Evolutionary conservation across 2,113 vertebrate genomes (phyloP), one percentile per base, ranked within the genome.

Genomic region (Oreochromis aureus): DNA sequence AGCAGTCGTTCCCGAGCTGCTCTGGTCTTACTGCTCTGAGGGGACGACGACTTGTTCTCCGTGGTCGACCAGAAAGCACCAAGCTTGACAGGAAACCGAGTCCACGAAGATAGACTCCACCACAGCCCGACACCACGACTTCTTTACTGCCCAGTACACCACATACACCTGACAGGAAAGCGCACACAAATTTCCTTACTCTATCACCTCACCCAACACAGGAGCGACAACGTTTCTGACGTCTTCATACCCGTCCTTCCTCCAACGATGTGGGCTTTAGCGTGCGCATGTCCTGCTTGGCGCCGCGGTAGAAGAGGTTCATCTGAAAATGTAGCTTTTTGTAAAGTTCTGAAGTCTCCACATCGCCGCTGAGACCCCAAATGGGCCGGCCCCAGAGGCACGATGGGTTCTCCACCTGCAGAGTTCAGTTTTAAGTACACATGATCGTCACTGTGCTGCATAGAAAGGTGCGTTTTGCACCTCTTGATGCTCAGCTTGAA

Each of bases 121-220:
- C 80, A 92, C 56, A 2, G 95, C 96, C 55, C 96, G 90, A 81
- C 96, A 97, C 96, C 96, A 97, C 5, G 55, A 94, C 85, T 91
- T 95, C 39, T 86, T 73, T 15, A 3, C 36, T 4, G 85, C 71
- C 87, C 94, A 97, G 88, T 95, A 96, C 83, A 95, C 94, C 46
- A 95, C 95, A 87, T 91, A 97, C 61, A 96, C 86, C 96, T 97
- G 90, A 66, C 12, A 2, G 34, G 22, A 88, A 44, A 83, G 58
- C 3, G 32, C 27, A 48, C 6, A 22, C 10, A 54, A 16, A 48
- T 9, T 11, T 48, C 6, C 22, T 48, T 55, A 5, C 30, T 41
- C 6, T 2, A 11, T 4, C 55, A 79, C 0, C 36, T 22, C 5
- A 2, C 22, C 19, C 15, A 39, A 54, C 8, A 9, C 54, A 3